phyloP scores from a whole-genome alignment of 2,888 invertebrate genomes.

The Thysanoteuthis rhombus region DNA sequence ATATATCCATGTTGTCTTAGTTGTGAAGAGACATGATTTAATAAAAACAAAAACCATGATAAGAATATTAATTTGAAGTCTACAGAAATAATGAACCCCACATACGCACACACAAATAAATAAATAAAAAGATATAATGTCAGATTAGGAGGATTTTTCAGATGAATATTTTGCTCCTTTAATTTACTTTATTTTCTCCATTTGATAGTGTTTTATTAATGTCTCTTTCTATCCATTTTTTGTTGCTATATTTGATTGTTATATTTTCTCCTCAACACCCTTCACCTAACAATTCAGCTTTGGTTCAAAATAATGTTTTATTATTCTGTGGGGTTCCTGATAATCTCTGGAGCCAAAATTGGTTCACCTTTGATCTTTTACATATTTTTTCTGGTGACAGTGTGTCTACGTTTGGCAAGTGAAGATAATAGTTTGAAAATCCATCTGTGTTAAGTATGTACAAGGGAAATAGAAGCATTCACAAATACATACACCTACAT shows the following conservation, averaged over 20 bases:
- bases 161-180: not conserved
- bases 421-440: not conserved
- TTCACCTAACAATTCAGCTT: not conserved
- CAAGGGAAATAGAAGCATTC: too few relatives aligned
- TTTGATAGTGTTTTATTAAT: not conserved
- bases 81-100: too few relatives aligned
- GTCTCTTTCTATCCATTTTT: not conserved
- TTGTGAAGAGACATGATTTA: too few relatives aligned
- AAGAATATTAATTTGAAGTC: too few relatives aligned
- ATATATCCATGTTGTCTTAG: too few relatives aligned
- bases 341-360: not conserved
- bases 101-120: not conserved
- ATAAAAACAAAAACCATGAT: too few relatives aligned
- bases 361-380: constrained; percentile 12
- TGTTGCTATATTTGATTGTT: not conserved
- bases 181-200: not conserved
- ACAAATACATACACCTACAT: not conserved
- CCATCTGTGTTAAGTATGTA: not conserved
- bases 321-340: not conserved
- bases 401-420: not conserved
- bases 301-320: constrained; percentile 12
- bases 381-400: not conserved
- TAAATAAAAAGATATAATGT: not conserved
- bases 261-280: not conserved
- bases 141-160: not conserved